Evolutionary conservation across 2,797 vertebrate genomes (phyloP), one percentile per base, ranked within the genome.

Genomic region (Craterocephalus amniculus): DNA sequence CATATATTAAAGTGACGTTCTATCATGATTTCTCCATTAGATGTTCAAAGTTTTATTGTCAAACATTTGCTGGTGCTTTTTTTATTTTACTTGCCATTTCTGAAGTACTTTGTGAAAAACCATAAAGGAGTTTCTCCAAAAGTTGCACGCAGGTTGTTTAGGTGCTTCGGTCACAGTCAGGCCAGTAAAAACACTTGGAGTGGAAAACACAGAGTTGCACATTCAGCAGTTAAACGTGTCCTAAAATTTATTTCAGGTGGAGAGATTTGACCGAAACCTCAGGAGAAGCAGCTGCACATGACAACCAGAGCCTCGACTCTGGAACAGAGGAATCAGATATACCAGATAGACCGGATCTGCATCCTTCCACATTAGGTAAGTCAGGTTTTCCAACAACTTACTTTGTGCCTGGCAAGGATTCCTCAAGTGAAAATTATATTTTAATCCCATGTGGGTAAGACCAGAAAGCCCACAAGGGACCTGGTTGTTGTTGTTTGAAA

Each of bases 221-320:
- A 24, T 24, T 24, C 22, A 51, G 49, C 11, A 51, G 12, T 51
- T 48, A 48, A 4, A 72, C 55, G 1, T 61, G 56, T 20, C 0
- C 43, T 74, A 3, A 45, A n/a, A 45, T 81, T 8, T 7, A 59
- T 83, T 78, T 59, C 70, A 97, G 97, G 63, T 93, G 93, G 82
- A 92, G 87, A 78, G 95, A 96, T 81, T 71, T 93, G 59, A 87
- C 88, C 20, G 89, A 90, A 85, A 90, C 63, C 27, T 94, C 90
- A 88, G 92, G 91, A 93, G 88, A 87, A 87, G 55, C 90, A 77
- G 76, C 81, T 87, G 78, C 88, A 85, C 84, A 91, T 81, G 83
- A 95, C 88, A 89, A 77, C 78, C 40, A 76, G 90, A 90, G 76
- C 67, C 70, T 84, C 5, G 87, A 85, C 62, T 88, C 83, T 54